A percentile compares a stretch with the other conserved stretches of the same genome.
Evolutionary conservation across 2,113 vertebrate genomes (phyloP).

Genomic region (Tetraodon nigroviridis): DNA sequence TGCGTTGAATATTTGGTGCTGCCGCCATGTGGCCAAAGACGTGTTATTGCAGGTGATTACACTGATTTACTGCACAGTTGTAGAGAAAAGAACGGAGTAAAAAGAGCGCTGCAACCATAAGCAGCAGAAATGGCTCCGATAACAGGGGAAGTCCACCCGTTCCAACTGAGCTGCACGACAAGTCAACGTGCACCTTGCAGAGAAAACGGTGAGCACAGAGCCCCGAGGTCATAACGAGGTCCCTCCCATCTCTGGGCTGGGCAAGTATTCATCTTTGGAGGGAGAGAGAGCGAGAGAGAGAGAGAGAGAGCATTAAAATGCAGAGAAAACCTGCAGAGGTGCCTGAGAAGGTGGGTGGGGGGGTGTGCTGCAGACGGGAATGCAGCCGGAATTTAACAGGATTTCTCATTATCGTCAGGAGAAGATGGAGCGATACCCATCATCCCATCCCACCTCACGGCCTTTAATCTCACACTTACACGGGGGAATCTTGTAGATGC

Average conservation of each 20-base stretch:
- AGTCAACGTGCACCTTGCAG: constrained; percentile 2
- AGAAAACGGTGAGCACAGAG: background rate
- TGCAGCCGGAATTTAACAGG: constrained; percentile 29
- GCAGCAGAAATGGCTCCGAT: background rate
- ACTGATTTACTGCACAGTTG: too few species aligned
- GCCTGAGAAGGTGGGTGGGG: constrained; percentile 30
- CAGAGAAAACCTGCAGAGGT: constrained; percentile 22
- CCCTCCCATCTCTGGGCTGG: constrained; percentile 14
- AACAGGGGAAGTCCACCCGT: background rate
- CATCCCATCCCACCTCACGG: too few species aligned
- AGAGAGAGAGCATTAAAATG: constrained; percentile 31
- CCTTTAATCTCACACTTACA: too few species aligned
- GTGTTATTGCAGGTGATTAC: too few species aligned
- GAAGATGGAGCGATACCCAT: too few species aligned
- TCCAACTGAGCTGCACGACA: background rate
- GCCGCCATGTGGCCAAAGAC: too few species aligned
- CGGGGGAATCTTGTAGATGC: too few species aligned
- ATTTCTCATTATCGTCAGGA: constrained; percentile 25
- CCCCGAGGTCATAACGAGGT: constrained; percentile 15
- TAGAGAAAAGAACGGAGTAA: too few species aligned
- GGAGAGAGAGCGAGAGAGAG: background rate
- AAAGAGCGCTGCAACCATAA: too few species aligned
- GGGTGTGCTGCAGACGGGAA: constrained; percentile 43
- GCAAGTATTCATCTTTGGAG: constrained; percentile 11
- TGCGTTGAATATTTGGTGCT: too few species aligned